Conservation (phyloP, 1,140 invertebrate species). For the Neuroterus valhalla region DNA sequence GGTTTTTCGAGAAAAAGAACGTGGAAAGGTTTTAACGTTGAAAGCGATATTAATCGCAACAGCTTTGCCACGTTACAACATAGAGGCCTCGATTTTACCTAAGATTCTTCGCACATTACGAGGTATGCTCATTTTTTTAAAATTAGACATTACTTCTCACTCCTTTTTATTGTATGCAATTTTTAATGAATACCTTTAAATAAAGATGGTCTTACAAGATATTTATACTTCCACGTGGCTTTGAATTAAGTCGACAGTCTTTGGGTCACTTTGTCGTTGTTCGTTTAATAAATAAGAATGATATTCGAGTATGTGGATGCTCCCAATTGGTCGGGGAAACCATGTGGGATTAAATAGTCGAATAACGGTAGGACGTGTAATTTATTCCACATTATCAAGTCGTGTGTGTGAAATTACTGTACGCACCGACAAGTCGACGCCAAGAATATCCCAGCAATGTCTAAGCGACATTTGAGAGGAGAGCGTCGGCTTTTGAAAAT, state of each 20-base stretch:
- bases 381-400: constrained; percentile 48
- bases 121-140: not conserved
- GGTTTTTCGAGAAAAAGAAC: constrained; percentile 8
- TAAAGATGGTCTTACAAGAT: no score
- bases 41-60: constrained; percentile 24
- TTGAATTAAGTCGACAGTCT: constrained; percentile 48
- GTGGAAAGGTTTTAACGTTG: constrained; percentile 4
- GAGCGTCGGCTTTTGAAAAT: constrained; percentile 15
- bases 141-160: not conserved
- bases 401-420: not conserved
- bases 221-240: no score
- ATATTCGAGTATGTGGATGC: constrained; percentile 30
- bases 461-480: not conserved
- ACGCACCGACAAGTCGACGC: constrained; percentile 22
- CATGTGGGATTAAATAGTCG: constrained; percentile 35
- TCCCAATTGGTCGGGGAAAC: not conserved
- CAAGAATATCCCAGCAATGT: constrained; percentile 37
- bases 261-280: constrained; percentile 31
- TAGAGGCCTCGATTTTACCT: constrained; percentile 6
- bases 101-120: constrained; percentile 19
- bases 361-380: constrained; percentile 49
- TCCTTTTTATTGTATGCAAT: constrained; percentile 39
- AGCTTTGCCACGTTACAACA: constrained; percentile 17
- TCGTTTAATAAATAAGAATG: not conserved
- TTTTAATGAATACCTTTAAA: no score